Conservation (phyloP, 1,140 invertebrate genomes). For the Hesperophylax magnus region DNA sequence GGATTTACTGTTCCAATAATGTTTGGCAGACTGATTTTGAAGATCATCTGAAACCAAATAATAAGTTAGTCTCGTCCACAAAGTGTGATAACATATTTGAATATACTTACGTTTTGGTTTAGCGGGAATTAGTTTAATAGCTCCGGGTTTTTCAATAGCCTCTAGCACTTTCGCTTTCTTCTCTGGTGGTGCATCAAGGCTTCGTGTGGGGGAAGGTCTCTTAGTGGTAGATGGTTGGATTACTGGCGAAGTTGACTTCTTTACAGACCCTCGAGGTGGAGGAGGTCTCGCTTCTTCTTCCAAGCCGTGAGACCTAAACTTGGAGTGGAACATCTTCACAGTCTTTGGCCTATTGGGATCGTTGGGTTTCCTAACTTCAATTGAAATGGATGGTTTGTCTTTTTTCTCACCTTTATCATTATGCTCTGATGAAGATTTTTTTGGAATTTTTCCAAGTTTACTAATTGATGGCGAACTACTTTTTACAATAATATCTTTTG, state of each 20-base stretch:
- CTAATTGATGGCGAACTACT: constrained; percentile 73
- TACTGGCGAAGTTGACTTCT: constrained; percentile 73
- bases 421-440: constrained; percentile 67
- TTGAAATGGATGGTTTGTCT: constrained; percentile 85
- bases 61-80: constrained; percentile 28
- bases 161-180: constrained; percentile 80
- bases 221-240: constrained; percentile 70
- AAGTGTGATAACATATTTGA: constrained; percentile 44
- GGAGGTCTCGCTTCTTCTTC: constrained; percentile 87
- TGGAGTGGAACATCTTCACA: constrained; percentile 90
- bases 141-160: constrained; percentile 79
- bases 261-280: constrained; percentile 74
- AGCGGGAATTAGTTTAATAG: constrained; percentile 87
- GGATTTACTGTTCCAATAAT: not conserved
- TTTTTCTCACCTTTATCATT: constrained; percentile 66
- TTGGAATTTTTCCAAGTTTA: constrained; percentile 84
- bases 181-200: constrained; percentile 73
- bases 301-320: constrained; percentile 88
- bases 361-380: constrained; percentile 81
- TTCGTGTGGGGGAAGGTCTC: constrained; percentile 75
- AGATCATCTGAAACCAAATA: constrained; percentile 47
- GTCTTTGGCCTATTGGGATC: constrained; percentile 82
- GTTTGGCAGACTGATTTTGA: not conserved
- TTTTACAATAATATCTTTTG: constrained; percentile 79
- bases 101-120: constrained; percentile 90